Evolutionary conservation across 2,888 invertebrate species (phyloP).

Genomic region (Eucriotettix oculatus): DNA sequence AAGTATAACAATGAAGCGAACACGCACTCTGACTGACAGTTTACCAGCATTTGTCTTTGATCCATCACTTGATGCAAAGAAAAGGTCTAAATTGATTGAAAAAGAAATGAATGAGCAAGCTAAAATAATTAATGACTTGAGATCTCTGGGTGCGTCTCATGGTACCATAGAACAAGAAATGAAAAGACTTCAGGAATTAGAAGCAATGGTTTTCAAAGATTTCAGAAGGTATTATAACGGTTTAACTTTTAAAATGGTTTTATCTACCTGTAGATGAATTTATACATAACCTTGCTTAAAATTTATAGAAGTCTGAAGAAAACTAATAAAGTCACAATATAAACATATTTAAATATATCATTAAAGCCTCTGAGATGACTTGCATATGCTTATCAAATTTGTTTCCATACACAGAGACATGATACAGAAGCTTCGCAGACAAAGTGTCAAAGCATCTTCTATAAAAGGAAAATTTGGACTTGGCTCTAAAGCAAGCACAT

Average conservation of each 20-base stretch:
- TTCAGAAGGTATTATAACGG: conserved; percentile 46
- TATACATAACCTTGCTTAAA: neutral
- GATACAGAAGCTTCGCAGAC: conserved; percentile 74
- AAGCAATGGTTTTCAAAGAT: conserved; percentile 86
- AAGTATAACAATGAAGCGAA: conserved; percentile 44
- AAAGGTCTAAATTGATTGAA: conserved; percentile 83
- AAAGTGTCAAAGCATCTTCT: conserved; percentile 60
- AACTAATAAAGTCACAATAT: neutral
- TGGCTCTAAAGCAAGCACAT: conserved; percentile 40
- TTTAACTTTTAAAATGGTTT: neutral
- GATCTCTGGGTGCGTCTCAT: conserved; percentile 73
- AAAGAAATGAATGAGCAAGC: conserved; percentile 96
- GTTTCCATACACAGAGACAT: conserved; percentile 52
- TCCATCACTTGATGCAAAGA: conserved; percentile 58
- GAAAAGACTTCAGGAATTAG: conserved; percentile 78
- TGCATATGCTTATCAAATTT: too few relatives aligned
- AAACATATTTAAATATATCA: neutral
- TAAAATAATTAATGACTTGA: conserved; percentile 83
- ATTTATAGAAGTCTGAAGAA: neutral
- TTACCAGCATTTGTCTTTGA: conserved; percentile 74
- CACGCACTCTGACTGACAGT: conserved; percentile 51
- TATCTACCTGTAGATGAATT: neutral
- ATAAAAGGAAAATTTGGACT: conserved; percentile 65
- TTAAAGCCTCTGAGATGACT: too few relatives aligned
- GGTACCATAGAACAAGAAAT: conserved; percentile 85